These are phyloP conservation scores for Apeira syringaria DNA, from an alignment of 2,888 invertebrate species.

Conservation along the genomic window DNA sequence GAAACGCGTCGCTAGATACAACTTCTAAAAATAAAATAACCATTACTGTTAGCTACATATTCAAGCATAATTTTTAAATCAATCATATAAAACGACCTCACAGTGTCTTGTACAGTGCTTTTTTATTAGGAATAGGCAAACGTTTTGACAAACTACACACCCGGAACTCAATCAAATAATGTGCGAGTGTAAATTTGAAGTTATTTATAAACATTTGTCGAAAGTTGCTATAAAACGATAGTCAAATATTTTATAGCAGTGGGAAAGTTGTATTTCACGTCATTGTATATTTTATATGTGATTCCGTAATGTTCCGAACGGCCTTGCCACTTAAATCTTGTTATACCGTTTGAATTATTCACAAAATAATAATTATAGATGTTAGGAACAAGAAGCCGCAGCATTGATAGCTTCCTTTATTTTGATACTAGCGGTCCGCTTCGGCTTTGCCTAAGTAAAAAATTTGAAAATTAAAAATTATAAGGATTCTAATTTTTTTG, in stretches of 20 bases:
- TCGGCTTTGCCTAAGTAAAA: too few relatives aligned
- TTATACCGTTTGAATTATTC: slow-evolving; percentile 5
- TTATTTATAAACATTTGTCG: slow-evolving; percentile 13
- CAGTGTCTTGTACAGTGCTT: too few relatives aligned
- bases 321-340: slow-evolving; percentile 13
- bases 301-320: slow-evolving; percentile 19
- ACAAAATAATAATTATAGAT: not conserved
- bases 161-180: slow-evolving; percentile 19
- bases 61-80: too few relatives aligned
- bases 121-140: too few relatives aligned
- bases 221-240: slow-evolving; percentile 27
- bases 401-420: not conserved
- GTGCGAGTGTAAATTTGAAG: slow-evolving; percentile 19
- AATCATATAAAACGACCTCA: too few relatives aligned
- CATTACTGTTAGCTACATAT: too few relatives aligned
- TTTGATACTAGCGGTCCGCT: too few relatives aligned
- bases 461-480: too few relatives aligned
- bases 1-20: too few relatives aligned
- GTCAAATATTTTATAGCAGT: slow-evolving; percentile 27
- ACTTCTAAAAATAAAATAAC: too few relatives aligned
- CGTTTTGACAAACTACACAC: too few relatives aligned
- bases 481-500: too few relatives aligned
- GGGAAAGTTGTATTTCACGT: slow-evolving; percentile 26
- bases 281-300: slow-evolving; percentile 23
- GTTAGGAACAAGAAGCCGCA: slow-evolving; percentile 3